Conservation (phyloP, 2,888 invertebrate species). For the Nipponacmea schrenckii region DNA sequence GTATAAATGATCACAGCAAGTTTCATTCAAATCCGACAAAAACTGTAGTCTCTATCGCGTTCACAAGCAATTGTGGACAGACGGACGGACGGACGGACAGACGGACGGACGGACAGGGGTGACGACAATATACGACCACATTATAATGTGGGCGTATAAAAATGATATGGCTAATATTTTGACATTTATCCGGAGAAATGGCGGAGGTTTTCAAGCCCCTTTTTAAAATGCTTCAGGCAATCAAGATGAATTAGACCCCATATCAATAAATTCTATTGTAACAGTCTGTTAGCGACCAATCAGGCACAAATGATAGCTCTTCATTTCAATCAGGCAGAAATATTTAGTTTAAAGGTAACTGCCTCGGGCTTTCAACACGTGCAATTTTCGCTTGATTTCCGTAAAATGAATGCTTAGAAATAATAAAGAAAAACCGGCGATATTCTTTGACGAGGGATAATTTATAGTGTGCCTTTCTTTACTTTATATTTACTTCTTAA, state of each 20-base stretch:
- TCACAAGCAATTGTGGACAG: no score
- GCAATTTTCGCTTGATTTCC: not conserved
- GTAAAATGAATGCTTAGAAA: slow-evolving; percentile 3
- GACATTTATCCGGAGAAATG: no score
- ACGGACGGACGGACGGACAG: no score
- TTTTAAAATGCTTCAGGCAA: not conserved
- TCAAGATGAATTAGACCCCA: not conserved
- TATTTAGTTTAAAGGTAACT: slow-evolving; percentile 8
- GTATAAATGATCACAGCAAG: no score
- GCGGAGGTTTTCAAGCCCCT: no score
- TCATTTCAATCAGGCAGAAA: not conserved
- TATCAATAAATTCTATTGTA: slow-evolving; percentile 2
- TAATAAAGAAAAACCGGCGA: not conserved
- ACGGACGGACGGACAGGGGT: no score
- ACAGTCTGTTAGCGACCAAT: slow-evolving; percentile 6
- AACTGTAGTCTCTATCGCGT: no score
- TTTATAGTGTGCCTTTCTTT: not conserved
- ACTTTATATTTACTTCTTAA: not conserved
- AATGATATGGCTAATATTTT: no score
- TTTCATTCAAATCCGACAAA: no score
- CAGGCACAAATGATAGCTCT: slow-evolving; percentile 1
- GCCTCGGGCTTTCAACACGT: not conserved
- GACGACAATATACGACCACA: no score
- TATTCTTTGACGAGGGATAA: not conserved
- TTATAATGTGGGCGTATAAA: no score